A percentile compares a stretch with the other conserved stretches of the same genome.
Conservation (phyloP, 2,113 vertebrate species). For the Bubo scandiacus region DNA sequence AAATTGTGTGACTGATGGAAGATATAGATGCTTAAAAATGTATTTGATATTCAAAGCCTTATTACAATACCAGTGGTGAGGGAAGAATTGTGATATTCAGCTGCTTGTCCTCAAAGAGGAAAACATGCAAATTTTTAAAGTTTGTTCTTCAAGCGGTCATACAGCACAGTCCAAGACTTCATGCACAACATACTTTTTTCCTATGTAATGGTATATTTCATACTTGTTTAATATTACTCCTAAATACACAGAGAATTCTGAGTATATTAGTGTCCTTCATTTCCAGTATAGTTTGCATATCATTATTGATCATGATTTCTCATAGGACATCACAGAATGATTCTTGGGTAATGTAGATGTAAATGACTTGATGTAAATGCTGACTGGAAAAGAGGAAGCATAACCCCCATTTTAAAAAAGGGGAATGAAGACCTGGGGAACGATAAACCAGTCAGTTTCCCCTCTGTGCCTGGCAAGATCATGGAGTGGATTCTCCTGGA, state of each 20-base stretch:
- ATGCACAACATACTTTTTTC: not conserved
- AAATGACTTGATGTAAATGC: not conserved
- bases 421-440: too few species aligned
- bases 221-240: not conserved
- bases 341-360: not conserved
- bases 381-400: too few species aligned
- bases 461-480: too few species aligned
- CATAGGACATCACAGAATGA: not conserved
- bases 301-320: not conserved
- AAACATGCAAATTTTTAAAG: not conserved
- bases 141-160: not conserved
- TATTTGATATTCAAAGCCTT: not conserved
- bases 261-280: not conserved
- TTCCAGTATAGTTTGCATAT: not conserved
- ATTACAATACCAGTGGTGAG: not conserved
- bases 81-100: not conserved
- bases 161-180: not conserved
- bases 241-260: not conserved
- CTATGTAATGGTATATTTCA: not conserved
- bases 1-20: not conserved
- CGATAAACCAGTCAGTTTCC: too few species aligned
- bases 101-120: not conserved
- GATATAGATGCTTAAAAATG: not conserved
- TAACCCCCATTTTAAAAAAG: too few species aligned
- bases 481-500: too few species aligned